Percentiles rank a stretch among this genome's conserved stretches.
Evolutionary conservation across 2,797 vertebrate species (phyloP).

Genomic region (Periophthalmus magnuspinnatus): DNA sequence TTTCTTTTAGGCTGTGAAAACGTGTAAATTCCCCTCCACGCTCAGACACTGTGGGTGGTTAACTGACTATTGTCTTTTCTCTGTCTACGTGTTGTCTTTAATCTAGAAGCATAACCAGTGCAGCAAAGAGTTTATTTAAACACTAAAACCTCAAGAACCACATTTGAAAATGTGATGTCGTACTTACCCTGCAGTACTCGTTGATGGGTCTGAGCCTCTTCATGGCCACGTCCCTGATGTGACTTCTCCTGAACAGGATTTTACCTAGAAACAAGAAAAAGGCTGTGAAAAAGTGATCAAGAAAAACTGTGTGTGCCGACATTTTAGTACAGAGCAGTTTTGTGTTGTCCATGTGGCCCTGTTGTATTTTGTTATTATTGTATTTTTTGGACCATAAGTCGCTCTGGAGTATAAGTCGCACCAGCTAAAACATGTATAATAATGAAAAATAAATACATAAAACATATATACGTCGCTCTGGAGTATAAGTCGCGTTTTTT

Average conservation of each 20-base stretch:
- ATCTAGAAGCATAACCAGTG: neutral
- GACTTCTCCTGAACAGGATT: constrained; percentile 95
- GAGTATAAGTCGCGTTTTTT: too few relatives aligned
- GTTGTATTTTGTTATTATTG: too few relatives aligned
- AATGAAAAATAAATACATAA: too few relatives aligned
- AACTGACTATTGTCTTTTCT: constrained; percentile 8
- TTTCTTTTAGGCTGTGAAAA: constrained; percentile 3
- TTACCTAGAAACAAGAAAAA: constrained; percentile 80
- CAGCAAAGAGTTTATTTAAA: neutral
- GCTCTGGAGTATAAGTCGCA: too few relatives aligned
- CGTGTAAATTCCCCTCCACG: neutral
- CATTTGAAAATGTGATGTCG: neutral
- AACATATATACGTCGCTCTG: too few relatives aligned
- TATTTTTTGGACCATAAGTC: too few relatives aligned
- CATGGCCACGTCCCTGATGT: constrained; percentile 96
- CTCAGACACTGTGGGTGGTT: constrained; percentile 16
- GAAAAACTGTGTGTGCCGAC: neutral
- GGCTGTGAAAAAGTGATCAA: too few relatives aligned
- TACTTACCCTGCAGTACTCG: constrained; percentile 95
- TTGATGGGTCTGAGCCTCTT: constrained; percentile 95
- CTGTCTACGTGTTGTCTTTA: neutral
- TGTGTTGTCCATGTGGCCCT: too few relatives aligned
- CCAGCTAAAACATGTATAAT: too few relatives aligned
- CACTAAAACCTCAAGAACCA: neutral
- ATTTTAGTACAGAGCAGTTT: neutral